A percentile compares a stretch with the other conserved stretches of the same genome.
Evolutionary conservation across 2,113 vertebrate genomes (phyloP).

Genomic region (Hemicordylus capensis): DNA sequence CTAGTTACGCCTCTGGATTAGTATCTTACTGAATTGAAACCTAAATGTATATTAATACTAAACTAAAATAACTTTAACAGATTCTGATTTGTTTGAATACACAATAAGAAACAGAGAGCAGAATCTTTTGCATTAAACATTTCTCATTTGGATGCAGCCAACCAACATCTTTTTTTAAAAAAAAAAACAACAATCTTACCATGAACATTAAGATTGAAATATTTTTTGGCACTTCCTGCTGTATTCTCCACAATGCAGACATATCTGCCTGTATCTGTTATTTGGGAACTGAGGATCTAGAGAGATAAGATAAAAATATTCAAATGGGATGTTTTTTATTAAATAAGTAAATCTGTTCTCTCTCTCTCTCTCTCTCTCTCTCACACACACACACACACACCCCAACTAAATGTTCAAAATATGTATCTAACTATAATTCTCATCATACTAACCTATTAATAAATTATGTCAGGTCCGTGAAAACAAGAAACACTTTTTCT

Average conservation of each 20-base stretch:
- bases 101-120: not conserved
- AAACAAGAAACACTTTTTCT: not conserved
- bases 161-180: too few relatives aligned
- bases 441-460: too few relatives aligned
- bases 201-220: conserved; percentile 92
- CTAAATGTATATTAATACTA: not conserved
- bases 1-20: too few relatives aligned
- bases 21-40: not conserved
- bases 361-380: too few relatives aligned
- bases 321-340: not conserved
- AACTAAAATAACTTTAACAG: not conserved
- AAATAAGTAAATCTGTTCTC: not conserved
- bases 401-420: not conserved
- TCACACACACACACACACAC: not conserved
- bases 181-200: conserved; percentile 76
- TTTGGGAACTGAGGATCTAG: conserved; percentile 86
- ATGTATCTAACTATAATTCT: not conserved
- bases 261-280: conserved; percentile 91
- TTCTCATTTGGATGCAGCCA: not conserved
- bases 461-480: not conserved
- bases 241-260: conserved; percentile 87
- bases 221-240: conserved; percentile 91
- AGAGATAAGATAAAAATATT: conserved; percentile 30
- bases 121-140: not conserved
- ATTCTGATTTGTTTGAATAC: not conserved